Conservation (phyloP, 2,113 vertebrate species). For the Mohoua ochrocephala region DNA sequence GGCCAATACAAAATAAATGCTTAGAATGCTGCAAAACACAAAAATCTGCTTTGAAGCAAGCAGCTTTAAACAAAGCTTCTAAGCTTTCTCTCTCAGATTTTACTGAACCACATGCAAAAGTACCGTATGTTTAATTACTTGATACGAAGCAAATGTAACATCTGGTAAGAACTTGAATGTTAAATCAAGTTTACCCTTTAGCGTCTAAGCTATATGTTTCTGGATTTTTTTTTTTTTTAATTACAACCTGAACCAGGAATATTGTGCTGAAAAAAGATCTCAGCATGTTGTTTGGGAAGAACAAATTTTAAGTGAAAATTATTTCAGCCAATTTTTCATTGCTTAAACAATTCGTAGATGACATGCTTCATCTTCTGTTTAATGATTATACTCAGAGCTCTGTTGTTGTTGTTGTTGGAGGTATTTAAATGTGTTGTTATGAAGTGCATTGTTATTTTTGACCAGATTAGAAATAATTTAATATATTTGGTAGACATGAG, state of each 20-base stretch:
- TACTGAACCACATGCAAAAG: conserved; percentile 33
- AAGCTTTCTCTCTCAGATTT: conserved; percentile 49
- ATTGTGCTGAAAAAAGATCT: background rate
- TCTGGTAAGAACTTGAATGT: conserved; percentile 42
- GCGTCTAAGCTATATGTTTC: conserved; percentile 1
- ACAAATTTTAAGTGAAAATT: background rate
- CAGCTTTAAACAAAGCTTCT: conserved; percentile 60
- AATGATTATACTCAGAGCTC: background rate
- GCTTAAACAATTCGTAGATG: background rate
- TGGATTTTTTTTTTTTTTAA: background rate
- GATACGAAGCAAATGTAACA: conserved; percentile 45
- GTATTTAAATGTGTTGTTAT: background rate
- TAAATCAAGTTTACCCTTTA: conserved; percentile 42
- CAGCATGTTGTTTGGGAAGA: background rate
- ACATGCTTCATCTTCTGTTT: background rate
- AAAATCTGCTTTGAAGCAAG: conserved; percentile 60
- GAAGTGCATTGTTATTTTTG: background rate
- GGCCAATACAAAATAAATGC: background rate
- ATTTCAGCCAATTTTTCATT: background rate
- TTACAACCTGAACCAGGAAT: background rate
- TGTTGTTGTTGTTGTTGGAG: background rate
- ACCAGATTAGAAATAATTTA: background rate
- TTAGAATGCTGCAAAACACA: conserved; percentile 16
- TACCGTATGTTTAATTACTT: conserved; percentile 55
- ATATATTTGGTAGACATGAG: background rate